These are phyloP conservation scores for Hypotaenidia philippensis DNA, from an alignment of 2,797 vertebrate species.

Conservation along the genomic window DNA sequence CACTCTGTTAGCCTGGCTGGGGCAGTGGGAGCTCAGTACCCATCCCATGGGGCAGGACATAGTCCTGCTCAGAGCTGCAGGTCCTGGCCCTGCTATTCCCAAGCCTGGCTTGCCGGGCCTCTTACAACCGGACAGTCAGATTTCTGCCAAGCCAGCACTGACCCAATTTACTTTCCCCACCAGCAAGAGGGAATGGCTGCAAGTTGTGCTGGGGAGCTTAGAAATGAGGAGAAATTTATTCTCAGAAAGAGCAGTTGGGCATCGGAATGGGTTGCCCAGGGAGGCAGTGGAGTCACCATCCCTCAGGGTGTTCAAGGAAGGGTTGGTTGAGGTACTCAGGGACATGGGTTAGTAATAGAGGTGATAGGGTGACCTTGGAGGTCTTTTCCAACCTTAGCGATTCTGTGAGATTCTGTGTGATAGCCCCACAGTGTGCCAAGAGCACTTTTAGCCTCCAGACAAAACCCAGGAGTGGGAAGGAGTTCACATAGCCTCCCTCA, in stretches of 20 bases:
- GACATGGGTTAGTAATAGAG: too few species aligned
- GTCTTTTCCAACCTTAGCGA: too few species aligned
- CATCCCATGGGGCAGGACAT: accelerated
- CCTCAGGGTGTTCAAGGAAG: too few species aligned
- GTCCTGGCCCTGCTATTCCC: background rate
- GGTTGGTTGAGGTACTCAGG: too few species aligned
- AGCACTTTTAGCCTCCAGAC: background rate
- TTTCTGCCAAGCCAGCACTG: background rate
- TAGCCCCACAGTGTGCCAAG: background rate
- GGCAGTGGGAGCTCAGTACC: accelerated
- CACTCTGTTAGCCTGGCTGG: background rate
- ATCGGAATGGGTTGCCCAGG: too few species aligned
- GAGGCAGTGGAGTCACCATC: too few species aligned
- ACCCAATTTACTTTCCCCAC: background rate
- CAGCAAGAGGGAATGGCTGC: too few species aligned
- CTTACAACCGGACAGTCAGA: background rate
- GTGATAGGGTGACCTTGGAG: too few species aligned
- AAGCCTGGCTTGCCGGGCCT: background rate
- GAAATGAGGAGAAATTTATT: too few species aligned
- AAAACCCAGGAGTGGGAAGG: background rate
- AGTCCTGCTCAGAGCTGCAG: background rate
- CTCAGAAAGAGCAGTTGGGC: too few species aligned
- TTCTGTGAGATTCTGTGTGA: background rate
- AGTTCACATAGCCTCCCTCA: background rate
- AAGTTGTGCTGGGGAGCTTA: too few species aligned